phyloP scores from a whole-genome alignment of 2,113 vertebrate species.

The Gymnorhina tibicen region DNA sequence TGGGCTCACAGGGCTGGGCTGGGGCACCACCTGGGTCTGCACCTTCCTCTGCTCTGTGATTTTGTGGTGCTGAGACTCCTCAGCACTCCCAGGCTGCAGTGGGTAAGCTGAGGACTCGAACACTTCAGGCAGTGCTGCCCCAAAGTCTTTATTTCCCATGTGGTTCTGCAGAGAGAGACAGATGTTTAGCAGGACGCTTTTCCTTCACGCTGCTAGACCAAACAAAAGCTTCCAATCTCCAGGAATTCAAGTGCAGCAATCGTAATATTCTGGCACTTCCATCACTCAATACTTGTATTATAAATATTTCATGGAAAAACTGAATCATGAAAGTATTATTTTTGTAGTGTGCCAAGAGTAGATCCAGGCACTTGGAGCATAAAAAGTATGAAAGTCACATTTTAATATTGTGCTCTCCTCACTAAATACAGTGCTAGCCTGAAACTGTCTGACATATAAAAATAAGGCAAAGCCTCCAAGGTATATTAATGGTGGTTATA shows the following conservation, averaged over 20 bases:
- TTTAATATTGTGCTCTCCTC: constrained; percentile 49
- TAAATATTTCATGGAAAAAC: constrained; percentile 63
- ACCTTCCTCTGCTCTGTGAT: neutral
- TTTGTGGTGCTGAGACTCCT: neutral
- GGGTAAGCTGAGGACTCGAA: neutral
- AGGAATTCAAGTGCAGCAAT: constrained; percentile 34
- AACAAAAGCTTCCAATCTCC: constrained; percentile 42
- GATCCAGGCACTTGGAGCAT: constrained; percentile 50
- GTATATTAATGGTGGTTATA: constrained; percentile 22
- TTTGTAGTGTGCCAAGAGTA: constrained; percentile 55
- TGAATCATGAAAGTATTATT: constrained; percentile 54
- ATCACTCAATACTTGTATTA: constrained; percentile 32
- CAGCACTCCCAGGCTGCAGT: neutral
- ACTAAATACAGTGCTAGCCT: constrained; percentile 30
- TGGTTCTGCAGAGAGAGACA: constrained; percentile 22
- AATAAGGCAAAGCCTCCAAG: constrained; percentile 20
- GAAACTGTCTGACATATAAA: constrained; percentile 38
- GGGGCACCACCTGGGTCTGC: neutral
- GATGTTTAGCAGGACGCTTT: constrained; percentile 39
- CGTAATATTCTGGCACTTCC: constrained; percentile 51
- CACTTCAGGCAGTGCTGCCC: neutral
- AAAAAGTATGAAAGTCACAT: constrained; percentile 60
- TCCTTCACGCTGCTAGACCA: constrained; percentile 1
- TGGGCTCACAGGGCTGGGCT: neutral
- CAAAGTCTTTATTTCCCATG: constrained; percentile 45